Percentiles rank a stretch among this genome's conserved stretches.
Evolutionary conservation across 2,888 invertebrate species (phyloP).

Genomic region (Germaria angustata): DNA sequence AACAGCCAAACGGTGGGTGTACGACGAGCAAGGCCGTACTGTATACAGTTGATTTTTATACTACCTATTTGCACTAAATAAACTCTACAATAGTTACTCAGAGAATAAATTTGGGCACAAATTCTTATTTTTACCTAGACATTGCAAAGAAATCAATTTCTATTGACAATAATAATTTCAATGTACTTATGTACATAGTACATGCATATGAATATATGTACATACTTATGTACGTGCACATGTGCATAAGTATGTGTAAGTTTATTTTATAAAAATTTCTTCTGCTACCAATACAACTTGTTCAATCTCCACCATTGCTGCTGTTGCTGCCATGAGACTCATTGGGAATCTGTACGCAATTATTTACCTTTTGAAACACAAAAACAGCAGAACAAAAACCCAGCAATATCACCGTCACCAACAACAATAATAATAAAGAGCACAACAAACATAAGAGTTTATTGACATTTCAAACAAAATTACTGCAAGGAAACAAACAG

Average conservation of each 20-base stretch:
- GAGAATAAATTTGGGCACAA: too few relatives aligned
- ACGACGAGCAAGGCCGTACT: too few relatives aligned
- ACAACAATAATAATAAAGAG: conserved; percentile 38
- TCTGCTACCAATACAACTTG: not conserved
- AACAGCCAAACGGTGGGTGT: too few relatives aligned
- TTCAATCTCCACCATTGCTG: not conserved
- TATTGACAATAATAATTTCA: too few relatives aligned
- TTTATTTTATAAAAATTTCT: not conserved
- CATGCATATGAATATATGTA: not conserved
- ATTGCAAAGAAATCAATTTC: too few relatives aligned
- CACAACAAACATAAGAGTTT: conserved; percentile 64
- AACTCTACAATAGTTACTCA: too few relatives aligned
- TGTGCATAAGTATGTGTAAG: too few relatives aligned
- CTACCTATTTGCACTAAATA: too few relatives aligned
- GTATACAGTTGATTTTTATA: too few relatives aligned
- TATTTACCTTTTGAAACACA: conserved; percentile 33
- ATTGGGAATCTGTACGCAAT: not conserved
- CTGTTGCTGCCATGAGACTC: not conserved
- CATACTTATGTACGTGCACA: not conserved
- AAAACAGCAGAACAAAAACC: not conserved
- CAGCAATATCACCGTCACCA: conserved; percentile 20
- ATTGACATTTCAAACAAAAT: conserved; percentile 64
- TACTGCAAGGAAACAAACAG: conserved; percentile 42
- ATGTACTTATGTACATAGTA: too few relatives aligned
- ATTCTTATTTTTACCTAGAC: too few relatives aligned